Evolutionary conservation across 2,113 vertebrate genomes (phyloP).

Genomic region (Neolamprologus caudopunctatus): DNA sequence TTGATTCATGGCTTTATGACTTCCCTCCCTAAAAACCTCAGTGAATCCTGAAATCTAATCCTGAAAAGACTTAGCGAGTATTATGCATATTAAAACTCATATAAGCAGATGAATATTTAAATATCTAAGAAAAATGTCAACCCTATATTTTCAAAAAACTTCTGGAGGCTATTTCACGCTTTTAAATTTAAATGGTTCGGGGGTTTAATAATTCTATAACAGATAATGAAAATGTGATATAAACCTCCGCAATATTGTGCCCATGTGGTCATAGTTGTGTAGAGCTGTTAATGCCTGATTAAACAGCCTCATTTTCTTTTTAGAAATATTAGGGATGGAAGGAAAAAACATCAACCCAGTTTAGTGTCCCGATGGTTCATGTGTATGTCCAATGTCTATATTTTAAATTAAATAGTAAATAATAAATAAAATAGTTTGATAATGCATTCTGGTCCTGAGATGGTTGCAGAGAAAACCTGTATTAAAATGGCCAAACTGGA

Average conservation of each 20-base stretch:
- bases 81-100: not conserved
- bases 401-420: not conserved
- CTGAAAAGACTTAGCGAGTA: not conserved
- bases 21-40: not conserved
- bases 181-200: not conserved
- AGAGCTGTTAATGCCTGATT: not conserved
- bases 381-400: accelerated
- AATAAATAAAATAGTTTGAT: not conserved
- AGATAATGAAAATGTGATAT: not conserved
- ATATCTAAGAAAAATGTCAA: not conserved
- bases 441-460: not conserved
- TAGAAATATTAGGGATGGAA: not conserved
- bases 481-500: not conserved
- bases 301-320: not conserved
- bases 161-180: not conserved
- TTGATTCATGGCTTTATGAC: not conserved
- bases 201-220: not conserved
- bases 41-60: not conserved
- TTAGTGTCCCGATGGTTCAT: not conserved
- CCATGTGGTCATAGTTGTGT: accelerated
- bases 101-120: not conserved
- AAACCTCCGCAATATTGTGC: accelerated
- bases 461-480: accelerated
- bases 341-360: not conserved
- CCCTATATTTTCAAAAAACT: not conserved